A percentile compares a stretch with the other conserved stretches of the same genome.
Evolutionary conservation across 2,888 invertebrate species (phyloP).

Genomic region (Synergus umbraculus): DNA sequence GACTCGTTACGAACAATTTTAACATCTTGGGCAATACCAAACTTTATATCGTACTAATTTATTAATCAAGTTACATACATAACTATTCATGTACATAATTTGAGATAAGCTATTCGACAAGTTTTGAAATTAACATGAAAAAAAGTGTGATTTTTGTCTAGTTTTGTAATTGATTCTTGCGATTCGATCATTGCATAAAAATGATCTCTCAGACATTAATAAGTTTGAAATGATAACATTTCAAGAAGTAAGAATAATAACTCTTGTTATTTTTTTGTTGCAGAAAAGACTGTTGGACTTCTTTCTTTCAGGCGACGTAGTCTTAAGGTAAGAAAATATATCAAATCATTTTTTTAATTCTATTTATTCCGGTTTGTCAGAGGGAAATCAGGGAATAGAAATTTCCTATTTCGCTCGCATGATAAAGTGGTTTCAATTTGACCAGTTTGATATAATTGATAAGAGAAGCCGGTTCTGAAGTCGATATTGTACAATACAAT

Average conservation of each 20-base stretch:
- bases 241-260: background rate
- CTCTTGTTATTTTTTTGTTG: background rate
- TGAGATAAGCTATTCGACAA: constrained; percentile 9
- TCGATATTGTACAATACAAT: too few relatives aligned
- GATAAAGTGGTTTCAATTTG: too few relatives aligned
- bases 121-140: constrained; percentile 11
- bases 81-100: background rate
- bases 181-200: background rate
- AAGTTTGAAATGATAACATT: background rate
- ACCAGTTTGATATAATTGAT: too few relatives aligned
- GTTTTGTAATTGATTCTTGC: background rate
- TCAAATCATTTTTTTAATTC: background rate
- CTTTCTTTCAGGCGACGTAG: background rate
- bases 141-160: constrained; percentile 1
- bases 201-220: background rate
- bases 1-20: constrained; percentile 21
- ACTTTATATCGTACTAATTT: background rate
- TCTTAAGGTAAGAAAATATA: constrained; percentile 1
- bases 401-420: too few relatives aligned
- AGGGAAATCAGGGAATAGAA: too few relatives aligned
- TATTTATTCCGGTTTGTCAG: too few relatives aligned
- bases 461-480: too few relatives aligned
- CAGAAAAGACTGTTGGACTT: background rate
- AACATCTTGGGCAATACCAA: constrained; percentile 18
- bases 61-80: constrained; percentile 1